A percentile compares a stretch with the other conserved stretches of the same genome.
Evolutionary conservation across 2,113 vertebrate genomes (phyloP).

Genomic region (Dinomys branickii): DNA sequence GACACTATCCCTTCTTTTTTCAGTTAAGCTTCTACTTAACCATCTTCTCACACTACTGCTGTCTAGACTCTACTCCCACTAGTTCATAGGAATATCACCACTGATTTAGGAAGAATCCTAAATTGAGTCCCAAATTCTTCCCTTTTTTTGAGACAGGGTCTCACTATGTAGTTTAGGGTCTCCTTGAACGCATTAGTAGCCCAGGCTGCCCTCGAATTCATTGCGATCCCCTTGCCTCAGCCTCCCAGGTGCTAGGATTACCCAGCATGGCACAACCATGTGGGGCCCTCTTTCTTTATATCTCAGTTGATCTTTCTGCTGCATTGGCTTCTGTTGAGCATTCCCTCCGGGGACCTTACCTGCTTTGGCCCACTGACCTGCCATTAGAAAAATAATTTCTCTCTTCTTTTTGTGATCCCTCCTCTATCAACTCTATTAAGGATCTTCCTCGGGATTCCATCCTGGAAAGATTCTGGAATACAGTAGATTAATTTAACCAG

Average conservation of each 20-base stretch:
- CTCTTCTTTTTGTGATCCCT: slow-evolving; percentile 32
- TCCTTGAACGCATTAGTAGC: not conserved
- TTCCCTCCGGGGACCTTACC: slow-evolving; percentile 2
- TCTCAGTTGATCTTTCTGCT: slow-evolving; percentile 47
- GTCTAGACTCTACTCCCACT: not conserved
- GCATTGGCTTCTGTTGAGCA: slow-evolving; percentile 2
- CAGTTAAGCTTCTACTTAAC: not conserved
- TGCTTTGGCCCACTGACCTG: not conserved
- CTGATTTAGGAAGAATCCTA: not conserved
- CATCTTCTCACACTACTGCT: not conserved
- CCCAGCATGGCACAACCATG: not conserved
- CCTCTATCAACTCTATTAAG: slow-evolving; percentile 29
- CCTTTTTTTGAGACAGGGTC: not conserved
- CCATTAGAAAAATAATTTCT: slow-evolving; percentile 37
- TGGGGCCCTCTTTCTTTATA: not conserved
- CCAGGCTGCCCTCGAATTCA: not conserved
- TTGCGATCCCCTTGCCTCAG: not conserved
- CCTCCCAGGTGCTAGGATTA: not conserved
- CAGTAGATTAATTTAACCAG: slow-evolving; percentile 57
- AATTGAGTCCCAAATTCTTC: not conserved
- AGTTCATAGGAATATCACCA: slow-evolving; percentile 17
- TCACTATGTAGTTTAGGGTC: not conserved
- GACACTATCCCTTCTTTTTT: not conserved
- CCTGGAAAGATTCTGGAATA: slow-evolving; percentile 51
- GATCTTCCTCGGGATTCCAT: not conserved